Evolutionary conservation across 2,797 vertebrate genomes (phyloP), one percentile per base, ranked within the genome.

Genomic region (Characodon lateralis): DNA sequence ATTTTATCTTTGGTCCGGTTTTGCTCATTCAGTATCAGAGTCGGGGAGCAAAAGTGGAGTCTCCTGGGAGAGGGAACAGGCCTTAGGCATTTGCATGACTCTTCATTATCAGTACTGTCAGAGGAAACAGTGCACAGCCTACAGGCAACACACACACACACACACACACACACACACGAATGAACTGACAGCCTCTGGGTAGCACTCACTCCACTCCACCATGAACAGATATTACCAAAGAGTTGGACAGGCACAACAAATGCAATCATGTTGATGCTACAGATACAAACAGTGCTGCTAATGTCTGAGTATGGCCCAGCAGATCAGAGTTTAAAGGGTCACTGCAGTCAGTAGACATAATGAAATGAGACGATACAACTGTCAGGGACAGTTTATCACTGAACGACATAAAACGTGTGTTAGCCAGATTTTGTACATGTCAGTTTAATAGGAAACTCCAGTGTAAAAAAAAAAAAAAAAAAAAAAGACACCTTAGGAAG

Each of bases 41-140:
- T 72, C 68, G 63, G 43, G 61, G 72, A 79, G 61, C 71, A 65
- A 74, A 76, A 71, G 51, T 71, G 1, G 9, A 46, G 69, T 51
- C 78, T 77, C 73, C 39, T 48, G 41, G 74, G 43, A 66, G 74
- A 56, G 76, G 72, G 35, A 79, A 14, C 41, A 68, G 31, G 88
- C 89, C 87, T 71, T 1, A 20, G 78, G 87, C 89, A 93, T 94
- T 94, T 94, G 91, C 92, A 91, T 93, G 91, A 86, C 71, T 92
- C 89, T 83, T 90, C 35, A 91, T 94, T 92, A 93, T 92, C 91
- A 73, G 85, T 93, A 94, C 92, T 93, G 93, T 93, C 92, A 93
- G 79, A 90, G 82, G 87, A 89, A 82, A 89, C 86, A 88, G 89
- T 88, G 90, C 91, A 89, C 77, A 83, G 87, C 91, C 89, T 80